Evolutionary conservation across 2,888 invertebrate genomes (phyloP).

Genomic region (Hypselothyrea guttata): DNA sequence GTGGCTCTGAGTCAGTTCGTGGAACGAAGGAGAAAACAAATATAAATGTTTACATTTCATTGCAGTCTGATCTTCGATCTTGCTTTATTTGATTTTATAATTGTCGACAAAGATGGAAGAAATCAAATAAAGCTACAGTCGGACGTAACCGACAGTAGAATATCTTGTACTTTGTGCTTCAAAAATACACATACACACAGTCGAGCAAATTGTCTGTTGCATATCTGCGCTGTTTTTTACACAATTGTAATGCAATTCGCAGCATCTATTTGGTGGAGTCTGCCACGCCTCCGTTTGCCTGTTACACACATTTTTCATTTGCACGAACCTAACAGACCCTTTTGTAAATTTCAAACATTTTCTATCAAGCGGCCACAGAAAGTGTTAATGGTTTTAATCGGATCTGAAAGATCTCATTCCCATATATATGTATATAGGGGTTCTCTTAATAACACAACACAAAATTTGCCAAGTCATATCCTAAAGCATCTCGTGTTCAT

Average conservation of each 20-base stretch:
- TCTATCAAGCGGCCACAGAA: constrained; percentile 51
- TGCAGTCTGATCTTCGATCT: constrained; percentile 28
- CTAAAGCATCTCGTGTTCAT: constrained; percentile 61
- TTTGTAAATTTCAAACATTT: no score
- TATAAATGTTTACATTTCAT: constrained; percentile 56
- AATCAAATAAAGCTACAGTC: no score
- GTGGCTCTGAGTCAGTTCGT: constrained; percentile 35
- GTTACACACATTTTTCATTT: no score
- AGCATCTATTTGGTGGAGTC: no score
- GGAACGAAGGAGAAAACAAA: constrained; percentile 11
- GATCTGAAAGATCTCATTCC: constrained; percentile 63
- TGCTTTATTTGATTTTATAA: constrained; percentile 70
- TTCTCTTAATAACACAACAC: constrained; percentile 57
- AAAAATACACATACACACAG: no score
- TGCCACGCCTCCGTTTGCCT: no score
- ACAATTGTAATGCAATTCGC: no score
- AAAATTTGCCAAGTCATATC: constrained; percentile 78
- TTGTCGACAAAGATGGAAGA: constrained; percentile 58
- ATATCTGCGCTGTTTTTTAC: no score
- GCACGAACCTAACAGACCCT: no score
- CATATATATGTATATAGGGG: constrained; percentile 6
- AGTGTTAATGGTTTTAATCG: constrained; percentile 79
- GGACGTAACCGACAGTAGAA: no score
- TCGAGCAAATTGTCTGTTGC: no score
- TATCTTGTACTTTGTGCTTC: no score